Evolutionary conservation across 1,140 invertebrate genomes (phyloP).

Genomic region (Bombus sylvicola): DNA sequence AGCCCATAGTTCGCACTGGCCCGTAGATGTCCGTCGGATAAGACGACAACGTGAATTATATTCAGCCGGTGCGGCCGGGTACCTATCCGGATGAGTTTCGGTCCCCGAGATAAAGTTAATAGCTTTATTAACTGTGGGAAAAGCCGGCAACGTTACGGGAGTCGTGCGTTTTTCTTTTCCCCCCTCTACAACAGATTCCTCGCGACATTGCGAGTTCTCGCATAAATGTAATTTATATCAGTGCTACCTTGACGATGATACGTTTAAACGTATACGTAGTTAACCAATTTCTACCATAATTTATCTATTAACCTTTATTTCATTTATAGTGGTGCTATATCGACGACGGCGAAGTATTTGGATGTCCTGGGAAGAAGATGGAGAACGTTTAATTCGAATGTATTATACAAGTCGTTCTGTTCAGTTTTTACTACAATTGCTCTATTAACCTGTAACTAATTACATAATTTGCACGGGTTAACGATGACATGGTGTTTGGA

Average conservation of each 20-base stretch:
- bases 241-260: background rate
- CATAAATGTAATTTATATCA: background rate
- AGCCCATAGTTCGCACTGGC: conserved; percentile 77
- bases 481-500: background rate
- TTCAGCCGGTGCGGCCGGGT: conserved; percentile 69
- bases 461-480: background rate
- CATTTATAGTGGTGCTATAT: no score
- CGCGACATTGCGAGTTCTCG: background rate
- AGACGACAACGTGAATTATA: conserved; percentile 77
- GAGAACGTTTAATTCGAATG: no score
- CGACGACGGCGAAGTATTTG: no score
- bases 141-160: conserved; percentile 56
- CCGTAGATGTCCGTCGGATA: conserved; percentile 78
- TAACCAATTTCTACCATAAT: no score
- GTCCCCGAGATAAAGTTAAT: conserved; percentile 79
- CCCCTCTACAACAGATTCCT: background rate
- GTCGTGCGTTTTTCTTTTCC: background rate
- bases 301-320: no score
- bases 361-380: no score
- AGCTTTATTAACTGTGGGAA: conserved; percentile 82
- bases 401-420: no score
- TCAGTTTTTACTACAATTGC: no score
- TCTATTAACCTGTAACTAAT: no score
- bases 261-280: background rate
- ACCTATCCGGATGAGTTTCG: conserved; percentile 74